These are phyloP conservation scores for Pomacea maculata DNA, from an alignment of 1,140 invertebrate genomes.

Conservation along the genomic window DNA sequence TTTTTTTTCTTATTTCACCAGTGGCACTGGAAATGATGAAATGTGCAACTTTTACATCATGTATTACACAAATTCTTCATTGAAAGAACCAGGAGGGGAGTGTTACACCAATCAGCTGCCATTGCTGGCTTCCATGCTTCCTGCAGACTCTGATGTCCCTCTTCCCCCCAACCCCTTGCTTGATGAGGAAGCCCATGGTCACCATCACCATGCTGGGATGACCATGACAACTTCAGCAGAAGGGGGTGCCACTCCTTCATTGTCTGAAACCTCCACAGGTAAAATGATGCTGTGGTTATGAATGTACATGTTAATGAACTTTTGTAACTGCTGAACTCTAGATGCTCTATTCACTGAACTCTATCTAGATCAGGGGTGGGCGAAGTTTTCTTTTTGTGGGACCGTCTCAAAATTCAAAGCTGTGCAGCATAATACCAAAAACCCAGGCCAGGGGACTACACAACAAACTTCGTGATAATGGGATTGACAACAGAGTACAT, in stretches of 20 bases:
- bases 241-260: neutral
- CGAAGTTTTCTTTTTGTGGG: too few species aligned
- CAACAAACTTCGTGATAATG: too few species aligned
- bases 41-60: slow-evolving; percentile 99
- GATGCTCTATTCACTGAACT: too few species aligned
- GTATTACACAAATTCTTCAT: slow-evolving; percentile 88
- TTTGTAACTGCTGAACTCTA: neutral
- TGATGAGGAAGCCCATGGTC: slow-evolving; percentile 64
- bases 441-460: too few species aligned
- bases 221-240: slow-evolving; percentile 3
- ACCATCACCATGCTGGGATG: slow-evolving; percentile 31
- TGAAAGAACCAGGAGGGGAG: slow-evolving; percentile 24
- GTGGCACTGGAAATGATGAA: slow-evolving; percentile 91
- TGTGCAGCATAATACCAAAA: too few species aligned
- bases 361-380: too few species aligned
- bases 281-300: neutral
- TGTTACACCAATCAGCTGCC: slow-evolving; percentile 46
- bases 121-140: slow-evolving; percentile 46
- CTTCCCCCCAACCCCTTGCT: slow-evolving; percentile 65
- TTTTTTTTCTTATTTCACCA: slow-evolving; percentile 56
- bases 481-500: too few species aligned
- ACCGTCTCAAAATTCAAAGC: too few species aligned
- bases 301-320: neutral
- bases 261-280: neutral
- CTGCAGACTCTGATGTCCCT: slow-evolving; percentile 59